Base-by-base conservation (phyloP, 1,140 invertebrate genomes). In the Zaprionus davidi region DNA sequence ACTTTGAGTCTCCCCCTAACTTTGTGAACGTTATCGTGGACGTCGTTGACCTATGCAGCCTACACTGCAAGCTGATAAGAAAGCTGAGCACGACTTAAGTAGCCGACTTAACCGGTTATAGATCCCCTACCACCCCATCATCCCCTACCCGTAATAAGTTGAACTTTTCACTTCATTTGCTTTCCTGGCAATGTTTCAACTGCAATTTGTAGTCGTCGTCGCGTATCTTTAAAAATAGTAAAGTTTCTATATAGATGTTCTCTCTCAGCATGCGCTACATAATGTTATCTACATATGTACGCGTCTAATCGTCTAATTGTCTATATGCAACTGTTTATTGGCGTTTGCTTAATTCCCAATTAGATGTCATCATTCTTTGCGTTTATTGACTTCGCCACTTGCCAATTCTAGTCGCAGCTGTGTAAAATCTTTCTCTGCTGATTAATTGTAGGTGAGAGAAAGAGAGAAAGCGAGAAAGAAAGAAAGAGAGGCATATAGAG, bases 201-300 rank as follows among this genome's bases (percentile, higher is more conserved):
- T 78, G 83, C 81, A 87, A 88, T 76, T 81, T 88, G 78, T 71
- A 66, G 73, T 51, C 26, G 67, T 60, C 53, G 62, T 49, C 34
- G 12, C 17, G 68, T 76, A 62, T 60, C 58, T 83, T 88, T 87
- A 87, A 71, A 87, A 87, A 87, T 87, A 87, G 83, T 78, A 75
- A 70, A 71, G 58, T 3, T 65, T 69, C 53, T 73, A 71, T 34
- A 70, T 71, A 9, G 9, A 34, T 34, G 31, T 3, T 15, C 9
- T 60, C 12, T 20, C 17, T 31, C 15, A 26, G 5, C 20, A 31
- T 55, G 53, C 17, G n/a, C 20, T 9, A 51, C 9, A 20, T 51
- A 51, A 20, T 11, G 31, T 34, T 34, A 34, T 34, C 31, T 34
- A n/a, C n/a, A n/a, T n/a, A 34, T 34, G 9, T 34, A 34, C 9